Evolutionary conservation across 2,797 vertebrate genomes (phyloP).

Genomic region (Mus spretus): DNA sequence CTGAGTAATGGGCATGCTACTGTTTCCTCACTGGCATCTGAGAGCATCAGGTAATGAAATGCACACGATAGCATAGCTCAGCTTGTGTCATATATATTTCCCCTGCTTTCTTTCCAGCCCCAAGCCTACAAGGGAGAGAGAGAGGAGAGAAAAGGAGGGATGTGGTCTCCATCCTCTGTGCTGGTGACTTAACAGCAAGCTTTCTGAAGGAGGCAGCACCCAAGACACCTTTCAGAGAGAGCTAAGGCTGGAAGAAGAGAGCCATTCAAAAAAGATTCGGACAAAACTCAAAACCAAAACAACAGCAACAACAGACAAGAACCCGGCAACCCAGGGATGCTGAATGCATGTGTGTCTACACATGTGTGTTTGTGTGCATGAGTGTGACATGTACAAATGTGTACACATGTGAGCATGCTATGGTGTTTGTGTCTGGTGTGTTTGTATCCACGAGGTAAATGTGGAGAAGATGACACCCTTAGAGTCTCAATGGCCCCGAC

Average conservation of each 20-base stretch:
- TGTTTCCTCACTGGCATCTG: background rate
- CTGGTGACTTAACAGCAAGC: background rate
- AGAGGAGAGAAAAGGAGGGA: too few species aligned
- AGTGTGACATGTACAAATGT: background rate
- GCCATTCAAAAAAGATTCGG: background rate
- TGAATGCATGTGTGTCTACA: too few species aligned
- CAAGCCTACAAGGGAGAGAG: background rate
- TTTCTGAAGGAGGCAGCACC: background rate
- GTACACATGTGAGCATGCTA: too few species aligned
- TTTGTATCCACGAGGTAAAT: background rate
- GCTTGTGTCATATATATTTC: background rate
- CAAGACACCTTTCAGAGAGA: background rate
- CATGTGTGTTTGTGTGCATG: background rate
- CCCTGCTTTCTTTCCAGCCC: background rate
- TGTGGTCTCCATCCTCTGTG: background rate
- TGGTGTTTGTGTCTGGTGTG: background rate
- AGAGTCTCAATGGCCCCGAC: background rate
- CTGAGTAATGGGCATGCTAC: background rate
- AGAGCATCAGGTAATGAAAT: background rate
- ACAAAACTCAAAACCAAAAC: background rate
- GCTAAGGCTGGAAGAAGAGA: background rate
- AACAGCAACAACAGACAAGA: background rate
- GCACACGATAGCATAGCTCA: accelerated
- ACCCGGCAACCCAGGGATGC: background rate
- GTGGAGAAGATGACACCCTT: background rate